Base-by-base conservation (phyloP, 2,113 vertebrate genomes). In the Dermatemys mawii region DNA sequence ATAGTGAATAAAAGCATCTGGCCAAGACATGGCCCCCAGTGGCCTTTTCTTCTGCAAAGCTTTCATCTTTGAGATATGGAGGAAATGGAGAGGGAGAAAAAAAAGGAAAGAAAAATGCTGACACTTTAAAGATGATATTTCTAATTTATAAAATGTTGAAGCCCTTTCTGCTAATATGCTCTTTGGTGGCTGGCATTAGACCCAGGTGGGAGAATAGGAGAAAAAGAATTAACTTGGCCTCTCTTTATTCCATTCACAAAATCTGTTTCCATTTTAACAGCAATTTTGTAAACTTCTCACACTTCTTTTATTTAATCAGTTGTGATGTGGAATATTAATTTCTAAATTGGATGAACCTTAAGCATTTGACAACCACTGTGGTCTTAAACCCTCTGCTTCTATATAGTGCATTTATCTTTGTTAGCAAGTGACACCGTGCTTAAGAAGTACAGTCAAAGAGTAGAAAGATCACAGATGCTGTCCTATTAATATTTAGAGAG, bases 401-500 rank as follows among this genome's bases (percentile, higher is more conserved):
- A 89, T 80, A 84, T 88, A 49, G 75, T 75, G 81, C 97, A 97
- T 98, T 97, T 96, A 97, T 98, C 97, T 97, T 97, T 95, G 95
- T 98, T 98, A 96, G 95, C 96, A 94, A 96, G 88, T 96, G 96
- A 97, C 96, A 97, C 86, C 84, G 92, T 82, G 75, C 97, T 97
- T 98, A 94, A 95, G 90, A 96, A 97, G 96, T 95, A 97, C 94
- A 97, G 96, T 91, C 95, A 94, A 94, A 96, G 96, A 95, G 97
- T 92, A 93, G 96, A 96, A 96, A 96, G 53, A 67, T 81, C 96
- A 97, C 98, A 98, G 98, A 94, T 98, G 97, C 97, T 96, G 86
- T 97, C 96, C 21, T 97, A 97, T 98, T 98, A 98, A 98, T 98
- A 98, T 98, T 98, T 98, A 98, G 98, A 97, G 95, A 97, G 95